Conservation (phyloP, 2,797 vertebrate genomes). For the Sciurus carolinensis region DNA sequence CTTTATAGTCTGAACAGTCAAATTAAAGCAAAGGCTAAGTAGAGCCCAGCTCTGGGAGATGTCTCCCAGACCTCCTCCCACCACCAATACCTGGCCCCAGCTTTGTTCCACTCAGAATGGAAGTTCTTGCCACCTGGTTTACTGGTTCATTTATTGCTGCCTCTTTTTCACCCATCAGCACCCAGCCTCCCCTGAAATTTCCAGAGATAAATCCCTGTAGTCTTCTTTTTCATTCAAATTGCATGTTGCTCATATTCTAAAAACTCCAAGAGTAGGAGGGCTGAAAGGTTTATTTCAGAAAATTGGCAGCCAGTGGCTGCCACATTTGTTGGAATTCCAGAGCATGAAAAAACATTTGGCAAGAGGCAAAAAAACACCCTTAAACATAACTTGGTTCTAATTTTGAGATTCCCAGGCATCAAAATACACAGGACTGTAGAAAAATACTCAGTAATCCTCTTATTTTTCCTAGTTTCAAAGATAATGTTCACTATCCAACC, state of each 20-base stretch:
- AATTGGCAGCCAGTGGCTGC: slow-evolving; percentile 32
- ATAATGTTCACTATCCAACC: not conserved
- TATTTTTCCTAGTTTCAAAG: slow-evolving; percentile 1
- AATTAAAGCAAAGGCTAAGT: not conserved
- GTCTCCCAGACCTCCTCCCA: not conserved
- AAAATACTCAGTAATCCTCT: not conserved
- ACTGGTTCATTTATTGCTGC: not conserved
- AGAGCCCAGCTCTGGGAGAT: not conserved
- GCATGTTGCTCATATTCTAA: slow-evolving; percentile 48
- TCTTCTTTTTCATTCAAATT: slow-evolving; percentile 3
- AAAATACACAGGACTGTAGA: not conserved
- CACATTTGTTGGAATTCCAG: slow-evolving; percentile 47
- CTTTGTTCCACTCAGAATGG: not conserved
- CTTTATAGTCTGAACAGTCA: not conserved
- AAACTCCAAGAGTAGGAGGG: slow-evolving; percentile 54
- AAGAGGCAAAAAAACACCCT: not conserved
- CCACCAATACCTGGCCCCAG: not conserved
- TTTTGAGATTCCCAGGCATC: not conserved
- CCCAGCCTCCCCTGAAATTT: not conserved
- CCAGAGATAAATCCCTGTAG: not conserved
- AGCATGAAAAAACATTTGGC: slow-evolving; percentile 1
- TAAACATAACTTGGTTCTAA: slow-evolving; percentile 44
- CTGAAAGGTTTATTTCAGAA: slow-evolving; percentile 69
- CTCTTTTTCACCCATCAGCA: not conserved
- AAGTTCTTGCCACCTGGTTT: too few species aligned